These are phyloP conservation scores for Drosophila navojoa DNA, from an alignment of 1,140 invertebrate species.

Conservation along the genomic window DNA sequence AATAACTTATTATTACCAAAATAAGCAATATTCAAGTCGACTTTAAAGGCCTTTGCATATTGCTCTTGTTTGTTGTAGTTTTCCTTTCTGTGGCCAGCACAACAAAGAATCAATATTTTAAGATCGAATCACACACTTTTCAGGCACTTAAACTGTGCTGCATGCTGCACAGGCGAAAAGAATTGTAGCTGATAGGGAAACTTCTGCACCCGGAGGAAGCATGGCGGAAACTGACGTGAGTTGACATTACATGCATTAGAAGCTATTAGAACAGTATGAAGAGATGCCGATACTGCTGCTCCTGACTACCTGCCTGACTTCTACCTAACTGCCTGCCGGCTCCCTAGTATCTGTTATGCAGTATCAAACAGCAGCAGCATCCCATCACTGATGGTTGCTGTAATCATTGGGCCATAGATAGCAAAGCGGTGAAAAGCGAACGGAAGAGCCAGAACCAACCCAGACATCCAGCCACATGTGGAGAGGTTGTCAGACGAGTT, in stretches of 20 bases:
- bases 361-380: conserved; percentile 52
- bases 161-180: conserved; percentile 20
- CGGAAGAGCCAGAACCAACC: conserved; percentile 31
- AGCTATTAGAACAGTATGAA: conserved; percentile 69
- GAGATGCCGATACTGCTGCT: conserved; percentile 52
- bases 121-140: conserved; percentile 10
- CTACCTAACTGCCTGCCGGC: background rate
- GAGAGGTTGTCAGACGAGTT: conserved; percentile 25
- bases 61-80: background rate
- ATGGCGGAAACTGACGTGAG: conserved; percentile 71
- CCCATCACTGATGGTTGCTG: conserved; percentile 68
- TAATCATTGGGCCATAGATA: conserved; percentile 75
- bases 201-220: conserved; percentile 21
- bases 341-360: conserved; percentile 38
- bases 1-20: background rate
- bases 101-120: conserved; percentile 19
- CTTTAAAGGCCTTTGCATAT: background rate
- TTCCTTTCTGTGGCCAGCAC: conserved; percentile 29
- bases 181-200: conserved; percentile 6
- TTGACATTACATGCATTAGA: conserved; percentile 79
- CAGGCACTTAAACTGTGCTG: conserved; percentile 12
- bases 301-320: conserved; percentile 2
- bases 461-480: conserved; percentile 25
- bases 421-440: conserved; percentile 40
- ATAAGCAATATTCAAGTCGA: no score